Evolutionary conservation across 2,888 invertebrate species (phyloP), one percentile per base, ranked within the genome.

Genomic region (Limnephilus marmoratus): DNA sequence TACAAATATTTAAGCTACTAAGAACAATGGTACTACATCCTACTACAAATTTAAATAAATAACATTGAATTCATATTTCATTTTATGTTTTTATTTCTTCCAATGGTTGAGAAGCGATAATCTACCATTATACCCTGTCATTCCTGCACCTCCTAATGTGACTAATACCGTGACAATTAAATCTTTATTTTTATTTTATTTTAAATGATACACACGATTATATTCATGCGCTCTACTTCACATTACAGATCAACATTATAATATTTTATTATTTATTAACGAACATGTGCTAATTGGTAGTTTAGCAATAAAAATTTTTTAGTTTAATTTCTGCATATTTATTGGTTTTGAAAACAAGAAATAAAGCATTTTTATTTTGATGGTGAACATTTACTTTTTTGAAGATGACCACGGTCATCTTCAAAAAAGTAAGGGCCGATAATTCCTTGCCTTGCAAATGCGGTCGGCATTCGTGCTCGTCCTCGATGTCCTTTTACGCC

Each of bases 1-100:
- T 68, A 9, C 68, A 68, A 68, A 68, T 91, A 92, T 92, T 91
- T 91, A 94, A 94, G 94, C 94, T 94, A 94, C 91, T 94, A 94
- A 94, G 94, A 94, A 94, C 94, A 94, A 91, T n/a, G 91, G 81
- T 85, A 93, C 90, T 90, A 91, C 90, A 88, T 86, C 83, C 41
- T 89, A 82, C 34, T 31, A 86, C 83, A 88, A 91, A 68, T 92
- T 31, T 88, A 83, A 91, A 91, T 91, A 92, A 90, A 92, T 90
- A 92, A 86, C 90, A 87, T 90, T 83, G 11, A 81, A 49, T 82
- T n/a, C 90, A 90, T 24, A 88, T 37, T 88, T 68, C 49, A 92
- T 82, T 68, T 90, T 31, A 68, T 82, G n/a, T 92, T 91, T 92
- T 93, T 93, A 90, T 93, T 91, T 87, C 91, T 92, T 92, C 81